Evolutionary conservation across 2,113 vertebrate genomes (phyloP).

Genomic region (Eonycteris spelaea): DNA sequence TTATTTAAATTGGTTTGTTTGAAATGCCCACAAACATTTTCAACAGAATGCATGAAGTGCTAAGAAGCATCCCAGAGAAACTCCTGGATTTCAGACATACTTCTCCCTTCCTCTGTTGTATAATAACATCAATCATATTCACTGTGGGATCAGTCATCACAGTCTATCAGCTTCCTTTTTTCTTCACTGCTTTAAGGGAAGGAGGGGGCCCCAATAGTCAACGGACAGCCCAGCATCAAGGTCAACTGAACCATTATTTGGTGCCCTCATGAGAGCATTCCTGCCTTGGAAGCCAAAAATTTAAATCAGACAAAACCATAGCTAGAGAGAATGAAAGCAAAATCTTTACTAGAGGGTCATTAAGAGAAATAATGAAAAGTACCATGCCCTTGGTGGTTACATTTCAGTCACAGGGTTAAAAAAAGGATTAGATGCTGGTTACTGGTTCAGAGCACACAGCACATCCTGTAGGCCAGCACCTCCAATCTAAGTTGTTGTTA

Average conservation of each 20-base stretch:
- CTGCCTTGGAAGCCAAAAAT: neutral
- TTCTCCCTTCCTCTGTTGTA: neutral
- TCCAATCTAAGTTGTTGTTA: neutral
- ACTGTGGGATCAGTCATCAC: neutral
- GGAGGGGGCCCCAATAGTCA: neutral
- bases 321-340: neutral
- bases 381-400: neutral
- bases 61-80: neutral
- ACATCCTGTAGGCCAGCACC: neutral
- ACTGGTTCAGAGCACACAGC: neutral
- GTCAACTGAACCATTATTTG: neutral
- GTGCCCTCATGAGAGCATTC: neutral
- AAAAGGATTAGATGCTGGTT: neutral
- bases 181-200: neutral
- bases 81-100: neutral
- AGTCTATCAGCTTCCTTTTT: neutral
- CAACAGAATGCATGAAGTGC: neutral
- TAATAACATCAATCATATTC: neutral
- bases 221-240: neutral
- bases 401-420: neutral
- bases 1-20: neutral
- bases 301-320: neutral
- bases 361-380: neutral
- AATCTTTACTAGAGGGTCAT: neutral
- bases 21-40: neutral